phyloP scores from a whole-genome alignment of 2,888 invertebrate genomes.

The Aricia artaxerxes region DNA sequence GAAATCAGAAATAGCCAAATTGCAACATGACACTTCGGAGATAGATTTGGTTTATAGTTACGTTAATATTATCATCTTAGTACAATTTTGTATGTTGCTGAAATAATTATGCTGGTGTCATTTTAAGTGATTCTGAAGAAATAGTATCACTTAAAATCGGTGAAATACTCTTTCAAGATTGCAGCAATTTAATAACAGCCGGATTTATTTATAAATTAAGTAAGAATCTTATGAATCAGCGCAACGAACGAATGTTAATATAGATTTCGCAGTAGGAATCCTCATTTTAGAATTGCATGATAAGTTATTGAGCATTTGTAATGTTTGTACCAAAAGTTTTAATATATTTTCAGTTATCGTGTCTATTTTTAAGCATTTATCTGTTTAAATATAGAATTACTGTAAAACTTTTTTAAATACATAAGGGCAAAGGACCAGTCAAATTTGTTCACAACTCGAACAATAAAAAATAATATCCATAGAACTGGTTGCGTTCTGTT shows the following conservation, averaged over 20 bases:
- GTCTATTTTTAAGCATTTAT: neutral
- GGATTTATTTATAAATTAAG: neutral
- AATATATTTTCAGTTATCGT: neutral
- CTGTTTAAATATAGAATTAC: neutral
- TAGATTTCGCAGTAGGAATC: neutral
- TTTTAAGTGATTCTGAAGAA: neutral
- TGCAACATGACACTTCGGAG: too few relatives aligned
- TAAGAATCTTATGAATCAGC: conserved; percentile 11
- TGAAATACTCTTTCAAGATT: neutral
- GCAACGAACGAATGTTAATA: neutral
- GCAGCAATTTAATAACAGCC: neutral
- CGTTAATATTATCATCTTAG: too few relatives aligned
- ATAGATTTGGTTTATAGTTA: too few relatives aligned
- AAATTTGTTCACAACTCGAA: conserved; percentile 48
- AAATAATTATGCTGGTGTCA: neutral
- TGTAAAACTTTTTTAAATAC: conserved; percentile 18
- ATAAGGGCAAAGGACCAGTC: conserved; percentile 45
- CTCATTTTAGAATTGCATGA: conserved; percentile 15
- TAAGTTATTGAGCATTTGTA: neutral
- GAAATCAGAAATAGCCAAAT: too few relatives aligned
- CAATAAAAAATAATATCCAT: conserved; percentile 43
- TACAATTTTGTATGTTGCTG: neutral
- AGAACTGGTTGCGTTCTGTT: conserved; percentile 46
- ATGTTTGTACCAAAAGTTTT: neutral
- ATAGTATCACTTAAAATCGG: neutral